phyloP scores from a whole-genome alignment of 37 sponge, comb jelly and placozoan genomes.

The Halichondria panicea region DNA sequence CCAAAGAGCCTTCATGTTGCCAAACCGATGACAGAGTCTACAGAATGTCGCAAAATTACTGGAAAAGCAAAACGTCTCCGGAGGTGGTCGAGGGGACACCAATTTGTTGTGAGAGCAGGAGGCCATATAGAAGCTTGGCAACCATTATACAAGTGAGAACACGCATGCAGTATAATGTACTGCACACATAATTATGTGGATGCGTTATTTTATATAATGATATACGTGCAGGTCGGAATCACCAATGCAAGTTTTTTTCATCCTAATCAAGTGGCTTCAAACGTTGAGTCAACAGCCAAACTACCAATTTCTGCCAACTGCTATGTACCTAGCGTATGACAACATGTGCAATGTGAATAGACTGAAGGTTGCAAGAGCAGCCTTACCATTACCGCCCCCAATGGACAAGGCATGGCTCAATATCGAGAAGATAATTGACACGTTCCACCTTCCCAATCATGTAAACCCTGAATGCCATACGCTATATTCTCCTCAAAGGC shows the following conservation, averaged over 20 bases:
- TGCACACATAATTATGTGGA: neutral
- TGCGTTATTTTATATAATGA: neutral
- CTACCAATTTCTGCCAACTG: neutral
- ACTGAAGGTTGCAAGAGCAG: slow-evolving; percentile 16
- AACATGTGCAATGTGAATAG: slow-evolving; percentile 32
- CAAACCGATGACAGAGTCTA: too few species aligned
- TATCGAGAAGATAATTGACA: slow-evolving; percentile 24
- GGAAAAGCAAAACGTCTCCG: slow-evolving; percentile 1
- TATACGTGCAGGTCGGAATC: slow-evolving; percentile 13
- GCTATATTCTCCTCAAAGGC: slow-evolving; percentile 5
- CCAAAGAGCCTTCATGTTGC: too few species aligned
- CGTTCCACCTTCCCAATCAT: slow-evolving; percentile 36
- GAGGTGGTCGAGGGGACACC: slow-evolving; percentile 33
- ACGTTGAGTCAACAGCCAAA: neutral
- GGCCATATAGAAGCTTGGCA: slow-evolving; percentile 38
- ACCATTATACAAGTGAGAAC: slow-evolving; percentile 37
- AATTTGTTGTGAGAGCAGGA: slow-evolving; percentile 31
- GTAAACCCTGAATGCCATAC: slow-evolving; percentile 11
- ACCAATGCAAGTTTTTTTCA: slow-evolving; percentile 10
- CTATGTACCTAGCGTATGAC: slow-evolving; percentile 24
- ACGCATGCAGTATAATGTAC: neutral
- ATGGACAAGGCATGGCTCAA: slow-evolving; percentile 16
- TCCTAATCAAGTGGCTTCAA: slow-evolving; percentile 3
- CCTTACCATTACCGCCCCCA: slow-evolving; percentile 20
- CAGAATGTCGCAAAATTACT: neutral